These are phyloP conservation scores for Ricordea florida DNA, from an alignment of 92 coral and sea anemone species.

Conservation along the genomic window DNA sequence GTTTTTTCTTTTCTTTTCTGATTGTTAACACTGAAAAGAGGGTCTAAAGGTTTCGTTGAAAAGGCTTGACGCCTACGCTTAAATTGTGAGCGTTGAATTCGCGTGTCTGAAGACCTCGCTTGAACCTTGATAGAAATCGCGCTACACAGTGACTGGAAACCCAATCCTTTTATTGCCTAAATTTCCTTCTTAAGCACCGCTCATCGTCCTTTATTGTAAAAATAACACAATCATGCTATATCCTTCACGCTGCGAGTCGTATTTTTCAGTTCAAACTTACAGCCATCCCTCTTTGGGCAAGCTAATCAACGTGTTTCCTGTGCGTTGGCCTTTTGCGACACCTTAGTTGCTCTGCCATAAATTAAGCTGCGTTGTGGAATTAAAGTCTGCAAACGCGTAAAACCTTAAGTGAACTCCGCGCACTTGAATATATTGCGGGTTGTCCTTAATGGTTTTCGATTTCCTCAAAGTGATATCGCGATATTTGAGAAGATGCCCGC, in stretches of 20 bases:
- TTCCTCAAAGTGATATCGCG: conserved; percentile 88
- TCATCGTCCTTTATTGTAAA: conserved; percentile 60
- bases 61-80: not conserved
- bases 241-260: conserved; percentile 10
- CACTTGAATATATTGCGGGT: conserved; percentile 74
- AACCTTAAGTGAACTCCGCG: conserved; percentile 46
- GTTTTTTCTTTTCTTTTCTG: conserved; percentile 2
- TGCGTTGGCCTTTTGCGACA: not conserved
- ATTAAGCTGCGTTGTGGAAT: no score
- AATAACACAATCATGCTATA: conserved; percentile 53
- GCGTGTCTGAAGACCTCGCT: conserved; percentile 36
- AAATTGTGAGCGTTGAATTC: no score
- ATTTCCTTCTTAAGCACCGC: conserved; percentile 58
- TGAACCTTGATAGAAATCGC: conserved; percentile 41
- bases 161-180: conserved; percentile 35
- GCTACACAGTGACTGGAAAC: conserved; percentile 30
- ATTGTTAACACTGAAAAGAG: conserved; percentile 24
- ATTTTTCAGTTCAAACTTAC: conserved; percentile 18
- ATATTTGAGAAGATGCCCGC: conserved; percentile 87
- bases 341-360: no score
- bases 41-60: conserved; percentile 25
- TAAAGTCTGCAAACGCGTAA: not conserved
- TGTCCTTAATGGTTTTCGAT: conserved; percentile 82
- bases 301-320: not conserved
- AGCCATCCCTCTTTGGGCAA: conserved; percentile 5